phyloP scores from a whole-genome alignment of 2,113 vertebrate genomes.

The Australoheros scitulus region DNA sequence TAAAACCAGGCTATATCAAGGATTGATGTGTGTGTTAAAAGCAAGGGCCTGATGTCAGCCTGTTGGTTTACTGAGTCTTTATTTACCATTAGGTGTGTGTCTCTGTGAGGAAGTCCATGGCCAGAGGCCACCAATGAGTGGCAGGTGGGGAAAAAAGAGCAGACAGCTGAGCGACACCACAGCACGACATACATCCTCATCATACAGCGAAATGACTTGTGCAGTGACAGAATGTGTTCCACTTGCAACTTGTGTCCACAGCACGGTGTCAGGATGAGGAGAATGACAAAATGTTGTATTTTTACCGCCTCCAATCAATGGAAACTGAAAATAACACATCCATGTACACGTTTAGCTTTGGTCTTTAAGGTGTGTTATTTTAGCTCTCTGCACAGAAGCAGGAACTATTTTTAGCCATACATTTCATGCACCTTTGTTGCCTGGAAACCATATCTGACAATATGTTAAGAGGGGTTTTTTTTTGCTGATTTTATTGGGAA shows the following conservation, averaged over 20 bases:
- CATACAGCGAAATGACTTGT: constrained; percentile 12
- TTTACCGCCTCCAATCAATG: constrained; percentile 44
- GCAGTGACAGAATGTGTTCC: constrained; percentile 46
- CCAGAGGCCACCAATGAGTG: constrained; percentile 49
- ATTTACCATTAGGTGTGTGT: constrained; percentile 46
- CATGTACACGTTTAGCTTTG: constrained; percentile 34
- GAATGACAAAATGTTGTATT: constrained; percentile 34
- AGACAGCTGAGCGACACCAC: constrained; percentile 46
- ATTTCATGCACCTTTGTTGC: constrained; percentile 66
- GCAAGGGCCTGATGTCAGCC: neutral
- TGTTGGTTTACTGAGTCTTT: constrained; percentile 28
- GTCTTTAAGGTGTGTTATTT: constrained; percentile 47
- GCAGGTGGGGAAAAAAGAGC: constrained; percentile 39
- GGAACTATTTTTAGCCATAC: constrained; percentile 65
- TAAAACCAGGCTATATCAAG: neutral
- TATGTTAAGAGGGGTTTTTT: constrained; percentile 21
- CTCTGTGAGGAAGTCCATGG: neutral
- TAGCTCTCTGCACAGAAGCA: constrained; percentile 31
- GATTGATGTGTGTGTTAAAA: neutral
- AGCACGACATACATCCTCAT: constrained; percentile 31
- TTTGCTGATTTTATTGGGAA: constrained; percentile 37
- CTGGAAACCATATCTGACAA: constrained; percentile 65
- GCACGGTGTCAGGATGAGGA: neutral
- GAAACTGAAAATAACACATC: constrained; percentile 48
- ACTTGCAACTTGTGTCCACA: constrained; percentile 26